Evolutionary conservation across 2,113 vertebrate species (phyloP).

Genomic region (Cephalopholis sonnerati): DNA sequence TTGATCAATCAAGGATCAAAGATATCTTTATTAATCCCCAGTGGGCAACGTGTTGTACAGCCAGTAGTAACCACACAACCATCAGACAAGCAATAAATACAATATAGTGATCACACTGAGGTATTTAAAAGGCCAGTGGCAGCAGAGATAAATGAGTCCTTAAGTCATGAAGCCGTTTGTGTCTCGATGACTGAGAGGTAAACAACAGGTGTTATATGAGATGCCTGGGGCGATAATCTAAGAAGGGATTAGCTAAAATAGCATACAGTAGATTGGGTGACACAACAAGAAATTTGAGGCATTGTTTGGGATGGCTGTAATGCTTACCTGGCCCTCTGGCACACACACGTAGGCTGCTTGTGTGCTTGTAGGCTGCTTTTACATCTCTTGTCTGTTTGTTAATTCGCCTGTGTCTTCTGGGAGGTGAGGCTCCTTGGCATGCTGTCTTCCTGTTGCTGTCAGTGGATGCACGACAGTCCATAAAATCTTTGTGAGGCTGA

Average conservation of each 20-base stretch:
- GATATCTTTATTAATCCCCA: too few species aligned
- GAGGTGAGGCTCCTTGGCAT: not conserved
- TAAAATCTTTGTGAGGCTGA: slow-evolving; percentile 18
- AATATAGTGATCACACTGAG: too few species aligned
- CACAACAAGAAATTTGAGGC: slow-evolving; percentile 66
- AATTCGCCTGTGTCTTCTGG: slow-evolving; percentile 7
- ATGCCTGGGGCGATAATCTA: slow-evolving; percentile 55
- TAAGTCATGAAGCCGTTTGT: slow-evolving; percentile 35
- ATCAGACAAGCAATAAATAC: too few species aligned
- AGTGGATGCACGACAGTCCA: not conserved
- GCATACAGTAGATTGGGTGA: slow-evolving; percentile 70
- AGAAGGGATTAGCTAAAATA: slow-evolving; percentile 68
- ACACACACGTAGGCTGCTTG: slow-evolving; percentile 5
- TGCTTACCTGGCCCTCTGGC: slow-evolving; percentile 35
- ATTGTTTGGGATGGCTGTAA: slow-evolving; percentile 37
- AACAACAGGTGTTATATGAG: slow-evolving; percentile 79
- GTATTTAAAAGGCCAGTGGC: too few species aligned
- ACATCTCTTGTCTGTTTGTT: not conserved
- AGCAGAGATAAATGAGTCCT: too few species aligned
- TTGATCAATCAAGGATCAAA: not conserved
- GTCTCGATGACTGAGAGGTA: slow-evolving; percentile 52
- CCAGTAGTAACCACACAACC: too few species aligned
- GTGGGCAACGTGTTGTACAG: too few species aligned
- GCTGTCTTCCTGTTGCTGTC: not conserved
- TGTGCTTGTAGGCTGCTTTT: slow-evolving; percentile 10